These are phyloP conservation scores for Apogon talboti DNA, from an alignment of 2,797 vertebrate species.

Conservation along the genomic window DNA sequence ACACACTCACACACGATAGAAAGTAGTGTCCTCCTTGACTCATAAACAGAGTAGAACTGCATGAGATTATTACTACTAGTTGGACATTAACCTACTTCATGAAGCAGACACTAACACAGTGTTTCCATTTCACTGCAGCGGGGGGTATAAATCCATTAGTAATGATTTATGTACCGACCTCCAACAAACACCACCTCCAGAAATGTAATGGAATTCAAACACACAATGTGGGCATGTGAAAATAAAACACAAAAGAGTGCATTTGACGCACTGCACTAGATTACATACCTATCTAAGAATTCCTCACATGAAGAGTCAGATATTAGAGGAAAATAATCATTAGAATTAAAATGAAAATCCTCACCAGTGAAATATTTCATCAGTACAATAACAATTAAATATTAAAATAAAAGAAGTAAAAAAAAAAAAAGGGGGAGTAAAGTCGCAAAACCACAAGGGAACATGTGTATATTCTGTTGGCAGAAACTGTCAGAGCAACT, in stretches of 20 bases:
- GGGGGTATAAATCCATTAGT: constrained; percentile 7
- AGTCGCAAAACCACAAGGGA: background rate
- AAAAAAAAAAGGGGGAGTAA: background rate
- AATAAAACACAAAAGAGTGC: background rate
- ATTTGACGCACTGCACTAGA: background rate
- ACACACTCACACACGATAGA: constrained; percentile 25
- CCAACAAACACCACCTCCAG: constrained; percentile 2
- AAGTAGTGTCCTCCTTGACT: constrained; percentile 53
- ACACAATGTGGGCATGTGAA: background rate
- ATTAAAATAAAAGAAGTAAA: background rate
- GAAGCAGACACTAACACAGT: constrained; percentile 1
- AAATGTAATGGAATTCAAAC: background rate
- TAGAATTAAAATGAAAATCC: background rate
- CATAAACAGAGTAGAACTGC: constrained; percentile 25
- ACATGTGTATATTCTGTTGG: too few relatives aligned
- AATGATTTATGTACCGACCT: background rate
- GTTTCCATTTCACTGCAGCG: constrained; percentile 23
- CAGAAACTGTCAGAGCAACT: too few relatives aligned
- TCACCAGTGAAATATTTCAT: background rate
- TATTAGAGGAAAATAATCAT: background rate
- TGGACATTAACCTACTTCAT: constrained; percentile 47
- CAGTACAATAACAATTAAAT: background rate
- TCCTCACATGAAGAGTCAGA: background rate
- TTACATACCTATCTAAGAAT: too few relatives aligned
- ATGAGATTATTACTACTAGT: background rate